These are phyloP conservation scores for Latrodectus hesperus DNA, from an alignment of 2,888 invertebrate genomes.

Conservation along the genomic window DNA sequence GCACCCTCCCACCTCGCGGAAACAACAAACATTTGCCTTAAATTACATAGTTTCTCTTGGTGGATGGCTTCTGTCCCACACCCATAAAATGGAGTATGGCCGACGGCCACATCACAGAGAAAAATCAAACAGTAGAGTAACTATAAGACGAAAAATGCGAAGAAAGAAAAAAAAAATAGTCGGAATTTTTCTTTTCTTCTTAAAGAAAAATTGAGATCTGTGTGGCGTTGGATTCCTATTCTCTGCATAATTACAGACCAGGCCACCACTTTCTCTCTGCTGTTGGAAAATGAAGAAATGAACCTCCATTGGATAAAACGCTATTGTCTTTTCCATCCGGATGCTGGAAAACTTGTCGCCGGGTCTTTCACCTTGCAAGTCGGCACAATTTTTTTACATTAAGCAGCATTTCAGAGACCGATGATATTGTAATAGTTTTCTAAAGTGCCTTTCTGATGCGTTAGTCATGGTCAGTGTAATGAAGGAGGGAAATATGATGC, in stretches of 20 bases:
- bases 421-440: conserved; percentile 21
- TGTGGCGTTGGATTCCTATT: conserved; percentile 24
- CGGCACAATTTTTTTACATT: background rate
- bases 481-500: conserved; percentile 3
- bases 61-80: conserved; percentile 45
- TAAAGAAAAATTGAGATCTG: conserved; percentile 24
- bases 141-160: conserved; percentile 34
- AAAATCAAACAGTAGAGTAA: conserved; percentile 37
- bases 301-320: conserved; percentile 8
- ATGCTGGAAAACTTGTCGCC: conserved; percentile 28
- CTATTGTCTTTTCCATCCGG: conserved; percentile 50
- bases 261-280: conserved; percentile 42
- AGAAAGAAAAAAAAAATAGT: conserved; percentile 3
- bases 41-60: conserved; percentile 54
- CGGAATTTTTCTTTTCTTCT: conserved; percentile 14
- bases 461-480: conserved; percentile 18
- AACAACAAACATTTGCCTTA: conserved; percentile 54
- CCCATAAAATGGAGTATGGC: conserved; percentile 39
- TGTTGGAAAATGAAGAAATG: conserved; percentile 21
- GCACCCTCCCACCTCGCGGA: conserved; percentile 29
- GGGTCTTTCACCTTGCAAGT: conserved; percentile 46
- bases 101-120: conserved; percentile 1
- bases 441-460: background rate
- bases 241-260: conserved; percentile 65
- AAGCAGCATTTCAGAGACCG: conserved; percentile 1